These are phyloP conservation scores for Drosophila aff. DNA, from an alignment of 1,140 invertebrate species.

Conservation along the genomic window DNA sequence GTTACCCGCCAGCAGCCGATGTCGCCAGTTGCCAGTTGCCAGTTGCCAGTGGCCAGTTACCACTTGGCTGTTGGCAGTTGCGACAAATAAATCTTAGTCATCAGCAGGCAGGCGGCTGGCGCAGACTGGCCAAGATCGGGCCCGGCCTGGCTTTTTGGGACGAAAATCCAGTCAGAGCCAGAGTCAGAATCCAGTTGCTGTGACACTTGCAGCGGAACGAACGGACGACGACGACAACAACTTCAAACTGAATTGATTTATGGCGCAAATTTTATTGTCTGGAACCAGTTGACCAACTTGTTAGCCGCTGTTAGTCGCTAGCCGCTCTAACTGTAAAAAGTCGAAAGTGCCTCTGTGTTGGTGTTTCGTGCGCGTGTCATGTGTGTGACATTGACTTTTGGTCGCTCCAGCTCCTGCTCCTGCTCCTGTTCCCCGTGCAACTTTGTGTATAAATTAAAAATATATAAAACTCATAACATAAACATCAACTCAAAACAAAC, in stretches of 20 bases:
- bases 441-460: conserved; percentile 50
- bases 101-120: conserved; percentile 23
- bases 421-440: conserved; percentile 36
- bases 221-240: conserved; percentile 41
- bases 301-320: conserved; percentile 58
- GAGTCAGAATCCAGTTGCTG: conserved; percentile 44
- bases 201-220: conserved; percentile 70
- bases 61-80: conserved; percentile 41
- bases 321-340: conserved; percentile 67
- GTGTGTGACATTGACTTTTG: conserved; percentile 54
- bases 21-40: conserved; percentile 72
- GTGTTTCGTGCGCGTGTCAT: conserved; percentile 72
- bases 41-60: conserved; percentile 53
- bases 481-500: conserved; percentile 37
- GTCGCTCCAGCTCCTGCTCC: conserved; percentile 37
- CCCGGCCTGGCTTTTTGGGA: conserved; percentile 15
- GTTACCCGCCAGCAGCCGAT: conserved; percentile 82
- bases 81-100: conserved; percentile 83
- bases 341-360: conserved; percentile 72
- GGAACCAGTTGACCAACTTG: conserved; percentile 68
- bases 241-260: conserved; percentile 82
- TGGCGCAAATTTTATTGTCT: conserved; percentile 82
- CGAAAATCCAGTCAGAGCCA: conserved; percentile 29
- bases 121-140: conserved; percentile 62
- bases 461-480: conserved; percentile 33